phyloP scores from a whole-genome alignment of 2,797 vertebrate species.

The Pelodytes ibericus region DNA sequence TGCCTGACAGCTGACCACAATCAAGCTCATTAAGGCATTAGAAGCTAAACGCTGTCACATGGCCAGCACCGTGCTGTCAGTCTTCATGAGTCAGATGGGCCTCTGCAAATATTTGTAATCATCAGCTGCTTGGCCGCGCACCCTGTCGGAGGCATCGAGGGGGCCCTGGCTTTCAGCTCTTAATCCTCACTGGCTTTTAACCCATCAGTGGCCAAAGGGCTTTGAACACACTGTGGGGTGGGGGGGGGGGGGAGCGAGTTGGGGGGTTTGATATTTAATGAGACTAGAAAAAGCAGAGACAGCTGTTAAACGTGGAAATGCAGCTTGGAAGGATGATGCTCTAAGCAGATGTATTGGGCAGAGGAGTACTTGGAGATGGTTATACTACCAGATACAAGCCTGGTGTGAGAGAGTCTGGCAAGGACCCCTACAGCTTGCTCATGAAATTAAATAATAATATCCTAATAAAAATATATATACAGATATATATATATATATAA shows the following conservation, averaged over 20 bases:
- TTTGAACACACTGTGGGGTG: not conserved
- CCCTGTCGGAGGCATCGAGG: not conserved
- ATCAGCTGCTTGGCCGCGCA: constrained; percentile 27
- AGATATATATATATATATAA: not conserved
- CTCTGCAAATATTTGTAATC: constrained; percentile 45
- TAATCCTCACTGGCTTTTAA: not conserved
- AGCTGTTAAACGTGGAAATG: not conserved
- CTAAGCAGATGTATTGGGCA: not conserved
- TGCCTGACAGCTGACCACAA: constrained; percentile 44
- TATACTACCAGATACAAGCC: not conserved
- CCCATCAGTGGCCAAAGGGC: not conserved
- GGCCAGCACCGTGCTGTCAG: constrained; percentile 18
- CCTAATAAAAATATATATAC: no score
- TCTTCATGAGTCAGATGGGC: constrained; percentile 38
- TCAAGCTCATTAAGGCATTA: constrained; percentile 46
- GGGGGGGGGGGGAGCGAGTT: no score
- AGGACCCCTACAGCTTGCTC: no score
- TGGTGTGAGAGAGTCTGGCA: no score
- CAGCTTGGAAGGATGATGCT: constrained; percentile 4
- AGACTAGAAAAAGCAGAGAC: not conserved
- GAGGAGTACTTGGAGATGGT: not conserved
- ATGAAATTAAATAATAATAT: no score
- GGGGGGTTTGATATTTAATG: not conserved
- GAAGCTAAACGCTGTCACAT: constrained; percentile 44
- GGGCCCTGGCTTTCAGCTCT: not conserved